Percentiles rank a stretch among this genome's conserved stretches.
Conservation (phyloP, 2,797 vertebrate species). For the Acanthurus lineatus region DNA sequence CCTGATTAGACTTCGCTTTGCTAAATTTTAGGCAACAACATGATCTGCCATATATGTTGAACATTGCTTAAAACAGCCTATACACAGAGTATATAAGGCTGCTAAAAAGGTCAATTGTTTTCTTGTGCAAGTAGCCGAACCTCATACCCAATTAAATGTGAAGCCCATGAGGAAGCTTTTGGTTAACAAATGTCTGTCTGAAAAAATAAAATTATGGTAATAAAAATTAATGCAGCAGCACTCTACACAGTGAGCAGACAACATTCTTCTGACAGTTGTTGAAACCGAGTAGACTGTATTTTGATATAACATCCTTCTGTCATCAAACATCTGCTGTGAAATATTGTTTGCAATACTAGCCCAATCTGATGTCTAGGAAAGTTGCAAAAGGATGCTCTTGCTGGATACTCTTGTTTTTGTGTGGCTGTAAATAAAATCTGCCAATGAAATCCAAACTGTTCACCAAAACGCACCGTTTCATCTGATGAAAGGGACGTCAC, state of each 20-base stretch:
- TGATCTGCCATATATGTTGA: background rate
- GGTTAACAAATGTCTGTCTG: background rate
- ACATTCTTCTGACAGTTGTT: background rate
- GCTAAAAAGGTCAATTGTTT: conserved; percentile 24
- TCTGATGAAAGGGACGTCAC: background rate
- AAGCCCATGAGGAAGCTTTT: background rate
- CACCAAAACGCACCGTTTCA: background rate
- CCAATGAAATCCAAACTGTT: background rate
- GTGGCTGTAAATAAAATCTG: background rate
- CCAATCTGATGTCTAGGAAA: background rate
- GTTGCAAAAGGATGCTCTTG: background rate
- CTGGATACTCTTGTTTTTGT: background rate
- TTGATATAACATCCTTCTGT: background rate
- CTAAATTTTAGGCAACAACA: background rate
- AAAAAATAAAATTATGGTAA: background rate
- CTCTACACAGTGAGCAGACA: background rate
- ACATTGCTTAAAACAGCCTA: background rate
- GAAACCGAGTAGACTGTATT: background rate
- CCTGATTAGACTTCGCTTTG: background rate
- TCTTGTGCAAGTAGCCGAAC: conserved; percentile 1
- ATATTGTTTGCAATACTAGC: too few relatives aligned
- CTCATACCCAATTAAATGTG: conserved; percentile 22
- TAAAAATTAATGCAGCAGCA: background rate
- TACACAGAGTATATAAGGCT: background rate
- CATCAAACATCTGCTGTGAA: background rate